These are phyloP conservation scores for Eulemur rubriventer DNA, from an alignment of 2,797 vertebrate genomes.

Conservation along the genomic window DNA sequence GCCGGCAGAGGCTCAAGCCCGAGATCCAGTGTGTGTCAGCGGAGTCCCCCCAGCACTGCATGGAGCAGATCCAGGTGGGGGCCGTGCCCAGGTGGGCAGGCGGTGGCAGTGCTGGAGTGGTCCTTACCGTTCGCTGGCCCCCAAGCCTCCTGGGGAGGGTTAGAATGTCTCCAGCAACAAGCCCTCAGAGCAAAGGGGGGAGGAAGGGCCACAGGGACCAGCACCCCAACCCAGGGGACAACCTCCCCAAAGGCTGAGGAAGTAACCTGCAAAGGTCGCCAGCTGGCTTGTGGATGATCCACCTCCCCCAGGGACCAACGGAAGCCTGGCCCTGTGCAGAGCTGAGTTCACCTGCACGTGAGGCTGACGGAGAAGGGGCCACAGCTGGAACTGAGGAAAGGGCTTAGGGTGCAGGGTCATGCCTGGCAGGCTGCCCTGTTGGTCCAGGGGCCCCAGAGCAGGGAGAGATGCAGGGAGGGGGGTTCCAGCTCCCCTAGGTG, in stretches of 20 bases:
- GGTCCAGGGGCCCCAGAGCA: not conserved
- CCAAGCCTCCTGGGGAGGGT: not conserved
- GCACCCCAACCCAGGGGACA: too few relatives aligned
- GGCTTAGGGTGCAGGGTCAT: not conserved
- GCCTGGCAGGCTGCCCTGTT: not conserved
- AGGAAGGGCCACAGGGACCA: not conserved
- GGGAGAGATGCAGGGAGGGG: not conserved
- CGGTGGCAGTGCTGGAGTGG: rapidly evolving
- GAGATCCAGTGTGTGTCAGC: conserved; percentile 91
- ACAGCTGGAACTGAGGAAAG: rapidly evolving
- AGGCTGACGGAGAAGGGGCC: too few relatives aligned
- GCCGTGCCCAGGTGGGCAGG: rapidly evolving
- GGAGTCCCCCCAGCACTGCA: conserved; percentile 89
- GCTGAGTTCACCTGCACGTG: not conserved
- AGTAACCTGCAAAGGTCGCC: not conserved
- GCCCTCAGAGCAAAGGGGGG: not conserved
- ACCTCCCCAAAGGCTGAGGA: not conserved
- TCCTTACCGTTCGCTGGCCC: not conserved
- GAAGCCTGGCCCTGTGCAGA: not conserved
- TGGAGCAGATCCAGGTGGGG: conserved; percentile 87
- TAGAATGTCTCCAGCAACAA: not conserved
- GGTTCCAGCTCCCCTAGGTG: not conserved
- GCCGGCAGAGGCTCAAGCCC: conserved; percentile 87
- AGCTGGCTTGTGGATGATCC: too few relatives aligned
- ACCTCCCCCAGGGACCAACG: too few relatives aligned